Conservation (phyloP, 2,888 invertebrate species). For the Elmis aenea region DNA sequence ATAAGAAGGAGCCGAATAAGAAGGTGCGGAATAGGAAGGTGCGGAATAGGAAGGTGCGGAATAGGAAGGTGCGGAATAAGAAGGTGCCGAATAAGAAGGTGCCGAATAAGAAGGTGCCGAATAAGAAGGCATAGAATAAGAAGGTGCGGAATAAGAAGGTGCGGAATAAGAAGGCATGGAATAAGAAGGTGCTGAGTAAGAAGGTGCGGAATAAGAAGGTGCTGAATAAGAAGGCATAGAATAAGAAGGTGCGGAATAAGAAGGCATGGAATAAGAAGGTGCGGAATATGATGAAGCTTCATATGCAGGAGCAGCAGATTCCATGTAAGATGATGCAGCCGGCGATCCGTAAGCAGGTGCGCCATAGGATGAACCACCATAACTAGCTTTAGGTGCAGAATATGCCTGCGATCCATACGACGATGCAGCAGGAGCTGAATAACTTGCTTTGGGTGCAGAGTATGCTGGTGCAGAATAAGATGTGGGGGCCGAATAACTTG, state of each 20-base stretch:
- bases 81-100: constrained; percentile 1
- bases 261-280: constrained; percentile 2
- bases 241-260: constrained; percentile 13
- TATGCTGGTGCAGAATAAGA: constrained; percentile 1
- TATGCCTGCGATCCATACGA: constrained; percentile 15
- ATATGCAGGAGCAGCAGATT: too few relatives aligned
- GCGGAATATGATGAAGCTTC: constrained; percentile 13
- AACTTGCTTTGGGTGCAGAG: constrained; percentile 1
- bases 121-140: background rate
- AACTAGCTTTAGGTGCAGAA: constrained; percentile 12
- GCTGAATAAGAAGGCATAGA: constrained; percentile 14
- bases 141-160: background rate
- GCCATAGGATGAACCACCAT: constrained; percentile 8
- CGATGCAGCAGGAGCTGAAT: constrained; percentile 4
- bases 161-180: too few relatives aligned
- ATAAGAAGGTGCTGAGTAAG: too few relatives aligned
- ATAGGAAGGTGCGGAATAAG: background rate
- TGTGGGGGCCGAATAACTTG: constrained; percentile 4
- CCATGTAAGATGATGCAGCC: constrained; percentile 4
- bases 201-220: constrained; percentile 1
- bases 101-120: background rate
- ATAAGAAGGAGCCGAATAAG: constrained; percentile 1
- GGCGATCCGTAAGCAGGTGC: too few relatives aligned
- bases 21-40: constrained; percentile 5
- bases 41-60: constrained; percentile 4